phyloP scores from a whole-genome alignment of 1,140 invertebrate genomes.

The Kradibia gibbosae region DNA sequence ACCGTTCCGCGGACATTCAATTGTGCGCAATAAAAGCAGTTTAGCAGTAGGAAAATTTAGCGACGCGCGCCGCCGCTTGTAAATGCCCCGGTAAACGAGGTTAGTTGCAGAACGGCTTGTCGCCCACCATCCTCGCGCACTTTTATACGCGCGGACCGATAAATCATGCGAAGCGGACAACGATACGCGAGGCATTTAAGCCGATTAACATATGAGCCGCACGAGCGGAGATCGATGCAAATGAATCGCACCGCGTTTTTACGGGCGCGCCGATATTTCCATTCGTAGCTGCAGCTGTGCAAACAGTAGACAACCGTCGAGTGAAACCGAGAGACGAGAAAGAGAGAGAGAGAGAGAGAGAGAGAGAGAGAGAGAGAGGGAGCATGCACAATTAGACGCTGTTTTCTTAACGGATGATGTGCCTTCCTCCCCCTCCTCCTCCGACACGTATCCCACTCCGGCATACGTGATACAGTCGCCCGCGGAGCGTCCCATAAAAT shows the following conservation, averaged over 20 bases:
- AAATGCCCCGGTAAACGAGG: constrained; percentile 32
- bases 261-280: not conserved
- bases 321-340: not conserved
- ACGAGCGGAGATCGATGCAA: constrained; percentile 34
- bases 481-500: not conserved
- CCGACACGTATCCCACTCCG: no score
- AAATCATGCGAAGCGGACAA: constrained; percentile 36
- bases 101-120: constrained; percentile 9
- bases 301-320: not conserved
- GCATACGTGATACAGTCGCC: no score
- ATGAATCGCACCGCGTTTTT: not conserved
- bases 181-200: constrained; percentile 1
- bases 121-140: constrained; percentile 13
- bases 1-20: constrained; percentile 43
- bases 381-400: not conserved
- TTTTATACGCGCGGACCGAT: constrained; percentile 12
- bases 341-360: not conserved
- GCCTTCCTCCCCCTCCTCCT: no score
- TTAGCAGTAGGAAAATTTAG: constrained; percentile 24
- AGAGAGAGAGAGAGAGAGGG: no score
- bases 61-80: not conserved
- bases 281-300: not conserved
- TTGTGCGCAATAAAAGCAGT: constrained; percentile 22
- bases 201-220: constrained; percentile 26
- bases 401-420: not conserved